Evolutionary conservation across 2,888 invertebrate species (phyloP), one percentile per base, ranked within the genome.

Genomic region (Loripinus fragilis): DNA sequence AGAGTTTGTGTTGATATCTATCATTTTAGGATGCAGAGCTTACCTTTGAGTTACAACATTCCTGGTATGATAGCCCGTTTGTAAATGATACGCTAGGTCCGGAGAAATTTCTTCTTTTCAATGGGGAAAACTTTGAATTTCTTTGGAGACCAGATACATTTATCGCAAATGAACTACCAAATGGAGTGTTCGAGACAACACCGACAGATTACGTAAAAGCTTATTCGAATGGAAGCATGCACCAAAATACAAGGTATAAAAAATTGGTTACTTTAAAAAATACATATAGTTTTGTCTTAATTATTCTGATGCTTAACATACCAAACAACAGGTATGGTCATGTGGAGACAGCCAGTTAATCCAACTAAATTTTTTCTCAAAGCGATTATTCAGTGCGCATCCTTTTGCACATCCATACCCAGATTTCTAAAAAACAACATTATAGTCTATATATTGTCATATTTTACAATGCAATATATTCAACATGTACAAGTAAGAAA

Each of bases 141-240:
- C 7, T 55, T 23, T 55, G 55, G 55, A 10, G 25, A 25, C 55
- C 55, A 7, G 55, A 55, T 25, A 55, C 55, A 7, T 55, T 25
- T 15, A 55, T 55, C 25, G 55, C 55, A 5, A 55, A 55, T 55
- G 55, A 55, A 25, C 8, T 55, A 15, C 55, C 55, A 28, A 55
- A 55, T 55, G 55, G 55, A 17, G 25, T 55, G 5, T 55, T 55
- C 25, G 55, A 55, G 25, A 55, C 55, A 25, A 55, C 55, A 3
- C 55, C 55, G 23, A 55, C 55, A 12, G 55, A 55, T 15, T 28
- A 23, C 23, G 55, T 55, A 15, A 55, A 55, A 28, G 55, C 55
- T 17, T 55, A n/a, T 55, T 28, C 55, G 7, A 55, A 55, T 55
- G 55, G 55, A 17, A 55, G 25, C 15, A 5, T 55, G 28, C 25